Percentiles rank a stretch among this genome's conserved stretches.
phyloP scores from a whole-genome alignment of 2,113 vertebrate species.

The Lanius collurio region DNA sequence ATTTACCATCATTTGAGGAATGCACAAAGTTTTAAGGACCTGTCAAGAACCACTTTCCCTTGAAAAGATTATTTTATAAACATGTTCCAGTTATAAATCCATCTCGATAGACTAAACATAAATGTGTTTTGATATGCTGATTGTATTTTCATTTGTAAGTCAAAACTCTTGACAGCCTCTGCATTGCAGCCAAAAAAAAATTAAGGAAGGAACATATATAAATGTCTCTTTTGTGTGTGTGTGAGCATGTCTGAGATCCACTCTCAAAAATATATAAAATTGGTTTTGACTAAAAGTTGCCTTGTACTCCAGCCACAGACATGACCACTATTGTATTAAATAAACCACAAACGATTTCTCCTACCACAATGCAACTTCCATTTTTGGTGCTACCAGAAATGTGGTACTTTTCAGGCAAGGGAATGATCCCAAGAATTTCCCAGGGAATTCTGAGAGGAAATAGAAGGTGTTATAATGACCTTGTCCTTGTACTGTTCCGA shows the following conservation, averaged over 20 bases:
- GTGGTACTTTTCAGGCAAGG: not conserved
- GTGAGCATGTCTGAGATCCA: not conserved
- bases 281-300: not conserved
- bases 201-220: not conserved
- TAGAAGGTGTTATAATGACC: not conserved
- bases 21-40: not conserved
- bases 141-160: not conserved
- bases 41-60: not conserved
- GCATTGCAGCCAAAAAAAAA: not conserved
- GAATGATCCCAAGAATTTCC: conserved; percentile 21
- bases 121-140: not conserved
- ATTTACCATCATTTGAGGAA: not conserved
- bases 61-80: not conserved
- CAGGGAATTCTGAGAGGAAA: conserved; percentile 2
- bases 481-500: not conserved
- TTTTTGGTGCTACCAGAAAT: not conserved
- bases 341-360: not conserved
- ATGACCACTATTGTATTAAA: not conserved
- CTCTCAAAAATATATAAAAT: not conserved
- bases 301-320: not conserved
- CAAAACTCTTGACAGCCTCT: not conserved
- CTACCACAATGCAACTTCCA: not conserved
- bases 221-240: not conserved
- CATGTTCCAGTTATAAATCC: not conserved
- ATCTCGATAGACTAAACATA: not conserved